Base-by-base conservation (phyloP, 2,888 invertebrate genomes). In the Colostygia pectinataria region DNA sequence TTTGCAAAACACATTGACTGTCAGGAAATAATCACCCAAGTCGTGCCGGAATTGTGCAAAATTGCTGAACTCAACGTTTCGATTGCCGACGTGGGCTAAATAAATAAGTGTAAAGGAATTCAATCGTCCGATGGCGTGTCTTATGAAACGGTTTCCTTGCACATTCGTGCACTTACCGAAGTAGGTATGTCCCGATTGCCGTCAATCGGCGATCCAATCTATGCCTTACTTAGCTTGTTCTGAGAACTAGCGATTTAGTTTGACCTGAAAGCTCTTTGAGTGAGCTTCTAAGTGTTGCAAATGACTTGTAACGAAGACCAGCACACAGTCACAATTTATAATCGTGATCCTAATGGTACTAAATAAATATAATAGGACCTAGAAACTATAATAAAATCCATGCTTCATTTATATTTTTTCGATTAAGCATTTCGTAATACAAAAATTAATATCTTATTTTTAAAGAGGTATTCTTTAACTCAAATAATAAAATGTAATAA, bases 311-410 rank as follows among this genome's bases (percentile, higher is more conserved):
- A 72, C 13, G 84, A 86, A 47, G 71, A 78, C 53, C 81, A 92
- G 61, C 93, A 94, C 70, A 93, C 93, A 1, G 25, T 52, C 24
- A 92, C 92, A 74, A 94, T 94, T 77, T 94, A 94, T 72, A 91
- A 89, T 55, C 88, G 92, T n/a, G 83, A 90, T 57, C 78, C 84
- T 55, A 85, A 91, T 71, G 92, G 92, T 92, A 82, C 18, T 14
- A 27, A 9, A 1, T 10, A 13, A 10, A 10, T 5, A 27, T 3
- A 6, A 25, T 7, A 5, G 6, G 31, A 8, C 15, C 15, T 31
- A 1, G n/a, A 15, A 14, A 14, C 4, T 14, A 1, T 29, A 29
- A 31, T n/a, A 4, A n/a, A 31, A 31, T 20, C n/a, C n/a, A n/a
- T n/a, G n/a, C n/a, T n/a, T n/a, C n/a, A n/a, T n/a, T n/a, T n/a